phyloP scores from a whole-genome alignment of 2,113 vertebrate species.

The Alaudala cheleensis region DNA sequence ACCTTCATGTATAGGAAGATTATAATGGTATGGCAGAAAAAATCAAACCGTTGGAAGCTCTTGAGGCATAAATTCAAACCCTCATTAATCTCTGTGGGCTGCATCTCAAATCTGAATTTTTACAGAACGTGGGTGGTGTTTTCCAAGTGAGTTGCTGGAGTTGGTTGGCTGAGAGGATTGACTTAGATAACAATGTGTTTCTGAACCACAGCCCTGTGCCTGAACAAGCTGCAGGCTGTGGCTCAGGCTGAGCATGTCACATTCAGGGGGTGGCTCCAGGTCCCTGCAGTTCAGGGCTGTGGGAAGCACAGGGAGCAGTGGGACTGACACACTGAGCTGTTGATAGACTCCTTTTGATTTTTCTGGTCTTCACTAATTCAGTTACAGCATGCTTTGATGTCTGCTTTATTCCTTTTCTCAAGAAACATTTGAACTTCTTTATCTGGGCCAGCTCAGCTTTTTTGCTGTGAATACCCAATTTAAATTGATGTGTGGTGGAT shows the following conservation, averaged over 20 bases:
- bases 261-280: not conserved
- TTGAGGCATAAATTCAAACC: slow-evolving; percentile 11
- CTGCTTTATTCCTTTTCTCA: not conserved
- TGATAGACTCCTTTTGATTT: not conserved
- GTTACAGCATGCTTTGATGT: fast-evolving
- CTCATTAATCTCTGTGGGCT: slow-evolving; percentile 49
- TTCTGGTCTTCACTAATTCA: not conserved
- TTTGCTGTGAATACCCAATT: not conserved
- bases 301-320: fast-evolving
- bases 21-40: not conserved
- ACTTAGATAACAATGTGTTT: not conserved
- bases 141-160: not conserved
- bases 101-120: slow-evolving; percentile 1
- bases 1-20: not conserved
- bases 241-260: not conserved
- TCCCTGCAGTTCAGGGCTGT: not conserved
- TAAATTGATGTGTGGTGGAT: not conserved
- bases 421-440: not conserved
- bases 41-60: not conserved
- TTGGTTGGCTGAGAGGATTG: not conserved
- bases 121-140: slow-evolving; percentile 4
- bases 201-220: not conserved
- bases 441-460: not conserved
- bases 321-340: not conserved
- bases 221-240: not conserved